Evolutionary conservation across 2,888 invertebrate species (phyloP).

Genomic region (Xestobium rufovillosum): DNA sequence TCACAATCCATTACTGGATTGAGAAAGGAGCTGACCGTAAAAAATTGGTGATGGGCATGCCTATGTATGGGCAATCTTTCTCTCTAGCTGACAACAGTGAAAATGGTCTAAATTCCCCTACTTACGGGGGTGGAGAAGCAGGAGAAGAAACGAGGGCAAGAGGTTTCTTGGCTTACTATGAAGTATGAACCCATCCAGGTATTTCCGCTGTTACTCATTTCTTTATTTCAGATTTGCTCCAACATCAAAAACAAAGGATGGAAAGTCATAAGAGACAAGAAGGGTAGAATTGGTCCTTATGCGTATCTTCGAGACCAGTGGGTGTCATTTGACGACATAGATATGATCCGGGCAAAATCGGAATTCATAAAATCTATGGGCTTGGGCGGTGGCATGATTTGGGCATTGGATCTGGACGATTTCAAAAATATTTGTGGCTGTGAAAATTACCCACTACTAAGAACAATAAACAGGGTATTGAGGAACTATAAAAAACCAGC

Average conservation of each 20-base stretch:
- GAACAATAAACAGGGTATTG: slow-evolving; percentile 73
- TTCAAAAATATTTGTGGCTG: slow-evolving; percentile 75
- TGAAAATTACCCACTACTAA: slow-evolving; percentile 71
- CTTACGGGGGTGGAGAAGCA: slow-evolving; percentile 82
- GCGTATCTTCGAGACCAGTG: slow-evolving; percentile 79
- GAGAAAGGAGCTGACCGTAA: slow-evolving; percentile 67
- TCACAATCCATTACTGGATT: slow-evolving; percentile 82
- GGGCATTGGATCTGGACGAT: slow-evolving; percentile 84
- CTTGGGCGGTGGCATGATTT: slow-evolving; percentile 81
- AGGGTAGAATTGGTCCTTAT: slow-evolving; percentile 81
- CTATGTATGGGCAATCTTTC: slow-evolving; percentile 86
- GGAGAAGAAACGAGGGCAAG: slow-evolving; percentile 81
- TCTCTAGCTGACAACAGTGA: slow-evolving; percentile 62
- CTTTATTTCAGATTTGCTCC: slow-evolving; percentile 62
- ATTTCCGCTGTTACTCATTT: too few species aligned
- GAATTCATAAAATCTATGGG: slow-evolving; percentile 72
- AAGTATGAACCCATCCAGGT: slow-evolving; percentile 48
- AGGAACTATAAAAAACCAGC: slow-evolving; percentile 59
- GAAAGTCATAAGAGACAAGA: slow-evolving; percentile 65
- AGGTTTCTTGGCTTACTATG: slow-evolving; percentile 84
- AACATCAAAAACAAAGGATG: slow-evolving; percentile 68
- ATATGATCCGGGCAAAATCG: slow-evolving; percentile 76
- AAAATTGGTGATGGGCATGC: slow-evolving; percentile 80
- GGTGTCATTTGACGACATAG: slow-evolving; percentile 87
- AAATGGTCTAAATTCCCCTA: slow-evolving; percentile 63